Evolutionary conservation across 2,797 vertebrate species (phyloP).

Genomic region (Dermochelys coriacea): DNA sequence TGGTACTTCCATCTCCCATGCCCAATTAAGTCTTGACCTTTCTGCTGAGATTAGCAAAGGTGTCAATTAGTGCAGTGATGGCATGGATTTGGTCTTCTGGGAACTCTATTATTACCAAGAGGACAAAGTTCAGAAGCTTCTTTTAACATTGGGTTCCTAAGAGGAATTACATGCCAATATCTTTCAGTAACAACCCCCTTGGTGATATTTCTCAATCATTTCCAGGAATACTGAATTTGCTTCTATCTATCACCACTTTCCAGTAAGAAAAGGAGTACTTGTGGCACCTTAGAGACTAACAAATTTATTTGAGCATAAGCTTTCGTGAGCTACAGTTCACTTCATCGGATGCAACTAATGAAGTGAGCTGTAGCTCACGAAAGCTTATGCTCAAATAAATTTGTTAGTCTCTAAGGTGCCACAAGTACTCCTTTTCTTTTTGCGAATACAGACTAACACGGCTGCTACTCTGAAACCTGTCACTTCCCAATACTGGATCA

Average conservation of each 20-base stretch:
- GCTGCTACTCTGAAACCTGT: no score
- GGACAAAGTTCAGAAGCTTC: slow-evolving; percentile 44
- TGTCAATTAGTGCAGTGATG: slow-evolving; percentile 59
- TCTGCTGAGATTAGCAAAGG: slow-evolving; percentile 52
- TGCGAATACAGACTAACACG: no score
- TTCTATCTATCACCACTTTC: background rate
- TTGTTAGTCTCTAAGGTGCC: no score
- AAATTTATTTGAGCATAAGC: no score
- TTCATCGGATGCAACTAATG: no score
- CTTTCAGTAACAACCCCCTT: background rate
- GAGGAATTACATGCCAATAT: background rate
- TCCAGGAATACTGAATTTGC: background rate
- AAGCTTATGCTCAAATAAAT: no score
- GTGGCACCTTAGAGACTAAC: no score
- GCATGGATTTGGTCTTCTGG: slow-evolving; percentile 30
- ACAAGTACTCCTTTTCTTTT: no score
- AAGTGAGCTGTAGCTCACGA: no score
- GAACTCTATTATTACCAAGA: slow-evolving; percentile 49
- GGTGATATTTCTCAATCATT: slow-evolving; percentile 2
- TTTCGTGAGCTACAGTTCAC: no score
- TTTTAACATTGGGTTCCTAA: background rate
- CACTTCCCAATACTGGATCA: background rate
- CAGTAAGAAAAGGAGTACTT: no score
- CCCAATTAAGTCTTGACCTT: slow-evolving; percentile 34
- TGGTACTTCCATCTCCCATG: background rate